Evolutionary conservation across 2,113 vertebrate genomes (phyloP), one percentile per base, ranked within the genome.

Genomic region (Orycteropus afer): DNA sequence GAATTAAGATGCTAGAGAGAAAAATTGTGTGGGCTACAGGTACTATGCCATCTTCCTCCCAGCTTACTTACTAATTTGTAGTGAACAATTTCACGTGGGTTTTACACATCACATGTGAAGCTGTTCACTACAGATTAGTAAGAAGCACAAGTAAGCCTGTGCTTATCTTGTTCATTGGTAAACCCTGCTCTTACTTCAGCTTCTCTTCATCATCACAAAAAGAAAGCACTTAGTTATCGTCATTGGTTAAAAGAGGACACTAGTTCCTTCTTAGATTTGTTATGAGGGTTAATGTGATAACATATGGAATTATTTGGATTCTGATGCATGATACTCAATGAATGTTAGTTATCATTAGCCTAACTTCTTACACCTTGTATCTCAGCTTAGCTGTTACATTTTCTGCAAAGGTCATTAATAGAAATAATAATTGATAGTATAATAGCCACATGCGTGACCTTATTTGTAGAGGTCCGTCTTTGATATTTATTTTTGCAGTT

Each of bases 361-460:
- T 45, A 32, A 80, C 9, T 61, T 95, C 76, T 93, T 79, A 53
- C 51, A 42, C 22, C 65, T 51, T 61, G 29, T n/a, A 20, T 73
- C 7, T 84, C 42, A 40, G 22, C 9, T 76, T 92, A 23, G 77
- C 87, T 91, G 29, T 29, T 89, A 34, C 11, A 89, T 55, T 42
- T 96, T 78, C 86, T 53, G 40, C 29, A 88, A 91, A 91, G 29
- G 90, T 74, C 86, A 40, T 73, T 69, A 49, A 79, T 61, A 86
- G 67, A 95, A 59, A 89, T 87, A 77, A 40, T 45, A 32, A 73
- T 93, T 29, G 63, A 42, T 67, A 47, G 65, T 85, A 23, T 57
- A 73, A 29, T 77, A 82, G 84, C 25, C 17, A 87, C 42, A 22
- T 74, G 10, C 25, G 9, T 47, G 25, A 55, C 34, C 32, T 2